Conservation (phyloP, 2,113 vertebrate species). For the Catharus minimus region DNA sequence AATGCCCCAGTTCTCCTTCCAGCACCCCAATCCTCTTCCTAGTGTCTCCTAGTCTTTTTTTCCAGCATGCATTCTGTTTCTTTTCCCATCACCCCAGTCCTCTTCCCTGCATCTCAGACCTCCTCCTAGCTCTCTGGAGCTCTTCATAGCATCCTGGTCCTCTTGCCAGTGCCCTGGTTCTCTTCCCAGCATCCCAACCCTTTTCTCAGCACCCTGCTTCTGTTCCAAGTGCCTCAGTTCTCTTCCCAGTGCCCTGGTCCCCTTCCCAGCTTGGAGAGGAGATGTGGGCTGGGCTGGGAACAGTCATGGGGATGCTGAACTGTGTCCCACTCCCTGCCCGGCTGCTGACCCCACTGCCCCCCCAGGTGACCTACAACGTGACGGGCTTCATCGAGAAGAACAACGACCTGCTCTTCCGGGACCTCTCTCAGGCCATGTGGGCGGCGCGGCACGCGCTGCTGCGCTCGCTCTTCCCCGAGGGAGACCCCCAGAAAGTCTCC, state of each 20-base stretch:
- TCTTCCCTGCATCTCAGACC: background rate
- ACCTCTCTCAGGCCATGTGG: constrained; percentile 82
- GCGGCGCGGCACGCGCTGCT: constrained; percentile 68
- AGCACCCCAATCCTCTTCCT: no score
- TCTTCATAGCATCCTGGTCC: background rate
- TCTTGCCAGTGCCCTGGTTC: accelerated
- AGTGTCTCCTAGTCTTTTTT: no score
- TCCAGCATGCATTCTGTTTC: no score
- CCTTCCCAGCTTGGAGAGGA: background rate
- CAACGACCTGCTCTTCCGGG: constrained; percentile 80
- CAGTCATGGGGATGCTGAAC: accelerated
- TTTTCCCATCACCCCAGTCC: background rate
- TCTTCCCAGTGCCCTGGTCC: background rate
- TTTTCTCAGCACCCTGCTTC: accelerated
- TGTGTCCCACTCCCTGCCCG: accelerated
- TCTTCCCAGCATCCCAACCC: accelerated
- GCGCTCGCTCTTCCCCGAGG: constrained; percentile 78
- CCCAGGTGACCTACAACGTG: constrained; percentile 78
- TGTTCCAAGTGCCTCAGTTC: accelerated
- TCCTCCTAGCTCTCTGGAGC: background rate
- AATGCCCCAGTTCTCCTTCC: no score
- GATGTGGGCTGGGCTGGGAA: background rate
- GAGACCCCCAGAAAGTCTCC: constrained; percentile 71
- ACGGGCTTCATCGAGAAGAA: constrained; percentile 81
- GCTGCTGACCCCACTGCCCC: accelerated